Evolutionary conservation across 2,113 vertebrate species (phyloP), one percentile per base, ranked within the genome.

Genomic region (Tretioscincus oriximinensis): DNA sequence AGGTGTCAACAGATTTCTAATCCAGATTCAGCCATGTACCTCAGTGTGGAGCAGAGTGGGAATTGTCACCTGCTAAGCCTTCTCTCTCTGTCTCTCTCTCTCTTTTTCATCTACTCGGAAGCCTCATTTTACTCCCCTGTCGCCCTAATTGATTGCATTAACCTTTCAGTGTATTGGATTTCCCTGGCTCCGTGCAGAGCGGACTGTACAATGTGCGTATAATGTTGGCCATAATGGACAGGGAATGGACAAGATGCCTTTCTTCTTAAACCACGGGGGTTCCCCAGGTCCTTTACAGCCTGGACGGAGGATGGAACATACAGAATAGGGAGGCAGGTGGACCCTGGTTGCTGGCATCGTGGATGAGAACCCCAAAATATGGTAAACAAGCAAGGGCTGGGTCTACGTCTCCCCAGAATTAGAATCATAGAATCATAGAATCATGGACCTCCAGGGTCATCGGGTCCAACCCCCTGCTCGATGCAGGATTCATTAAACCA

Each of bases 141-240:
- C 97, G 98, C 98, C 97, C 96, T 99, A 99, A 99, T 99, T 99
- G 98, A 99, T 99, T 99, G 97, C 97, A 99, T 99, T 99, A 99
- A 99, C 98, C 98, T 99, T 99, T 99, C 95, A 98, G 97, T 97
- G 97, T 99, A 99, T 99, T 98, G 97, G 97, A 99, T 99, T 99
- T 99, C 97, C 97, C 96, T 94, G 96, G 97, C 97, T 96, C 97
- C 96, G 96, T 97, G 96, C 96, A 95, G 98, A 96, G 97, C 96
- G 97, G 96, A 92, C 97, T 96, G 97, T 95, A 96, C 97, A 98
- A 98, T 98, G 97, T 98, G 98, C 97, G 99, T 95, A 98, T 99
- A 98, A 99, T 98, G 97, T 95, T 87, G 96, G 97, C 97, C 96
- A 94, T 98, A 98, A 98, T 97, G 97, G 97, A 98, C 98, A 98